phyloP scores from a whole-genome alignment of 2,888 invertebrate species.

The Drosophila rubida region DNA sequence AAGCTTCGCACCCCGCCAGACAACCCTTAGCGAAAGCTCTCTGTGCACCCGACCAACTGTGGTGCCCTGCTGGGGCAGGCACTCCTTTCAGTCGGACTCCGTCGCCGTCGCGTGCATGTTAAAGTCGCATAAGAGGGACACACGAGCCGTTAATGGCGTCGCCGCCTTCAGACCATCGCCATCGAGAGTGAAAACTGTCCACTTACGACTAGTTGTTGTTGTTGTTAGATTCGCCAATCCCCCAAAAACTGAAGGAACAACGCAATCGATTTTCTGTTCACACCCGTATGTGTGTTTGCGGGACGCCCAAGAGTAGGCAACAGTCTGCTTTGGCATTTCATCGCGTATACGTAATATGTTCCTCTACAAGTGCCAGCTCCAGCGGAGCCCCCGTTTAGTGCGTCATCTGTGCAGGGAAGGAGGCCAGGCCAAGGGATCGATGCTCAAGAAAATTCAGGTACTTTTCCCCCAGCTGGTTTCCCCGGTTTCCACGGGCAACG shows the following conservation, averaged over 20 bases:
- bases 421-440: slow-evolving; percentile 30
- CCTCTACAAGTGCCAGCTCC: slow-evolving; percentile 65
- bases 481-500: slow-evolving; percentile 42
- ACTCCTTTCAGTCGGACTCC: slow-evolving; percentile 72
- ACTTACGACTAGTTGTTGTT: slow-evolving; percentile 26
- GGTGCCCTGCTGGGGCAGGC: slow-evolving; percentile 35
- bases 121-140: slow-evolving; percentile 60
- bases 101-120: slow-evolving; percentile 72
- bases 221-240: slow-evolving; percentile 13
- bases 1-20: slow-evolving; percentile 23
- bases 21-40: slow-evolving; percentile 42
- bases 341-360: slow-evolving; percentile 72
- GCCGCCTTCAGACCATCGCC: not conserved
- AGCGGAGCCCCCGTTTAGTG: slow-evolving; percentile 42
- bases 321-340: slow-evolving; percentile 33
- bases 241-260: slow-evolving; percentile 1
- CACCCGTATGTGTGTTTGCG: slow-evolving; percentile 13
- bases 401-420: slow-evolving; percentile 42
- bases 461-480: not conserved
- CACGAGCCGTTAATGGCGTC: slow-evolving; percentile 52
- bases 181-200: slow-evolving; percentile 31
- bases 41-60: slow-evolving; percentile 22
- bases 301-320: slow-evolving; percentile 66
- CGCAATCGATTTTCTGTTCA: slow-evolving; percentile 60
- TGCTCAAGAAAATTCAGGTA: slow-evolving; percentile 70